Conservation (phyloP, 2,113 vertebrate genomes). For the Antennarius striatus region DNA sequence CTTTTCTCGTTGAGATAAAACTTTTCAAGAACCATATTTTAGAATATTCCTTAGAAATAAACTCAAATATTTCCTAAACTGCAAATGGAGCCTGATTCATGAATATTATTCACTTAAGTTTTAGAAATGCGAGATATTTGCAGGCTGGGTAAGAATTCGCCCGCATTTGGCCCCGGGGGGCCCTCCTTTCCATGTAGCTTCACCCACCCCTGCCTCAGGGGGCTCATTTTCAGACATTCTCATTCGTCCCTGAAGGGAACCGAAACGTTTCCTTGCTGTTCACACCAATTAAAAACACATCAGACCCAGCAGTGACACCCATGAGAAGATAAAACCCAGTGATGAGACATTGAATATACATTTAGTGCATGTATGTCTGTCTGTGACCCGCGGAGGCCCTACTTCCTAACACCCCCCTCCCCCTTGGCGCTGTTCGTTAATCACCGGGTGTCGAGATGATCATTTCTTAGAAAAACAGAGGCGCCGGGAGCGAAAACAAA, state of each 20-base stretch:
- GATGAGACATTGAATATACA: slow-evolving; percentile 3
- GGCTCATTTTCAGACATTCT: slow-evolving; percentile 20
- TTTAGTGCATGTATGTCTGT: slow-evolving; percentile 1
- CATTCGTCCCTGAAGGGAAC: neutral
- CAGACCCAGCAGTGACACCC: neutral
- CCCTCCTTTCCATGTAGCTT: neutral
- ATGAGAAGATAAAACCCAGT: slow-evolving; percentile 9
- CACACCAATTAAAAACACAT: slow-evolving; percentile 1
- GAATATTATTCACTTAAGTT: neutral
- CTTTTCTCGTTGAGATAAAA: too few species aligned
- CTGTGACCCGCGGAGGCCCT: slow-evolving; percentile 28
- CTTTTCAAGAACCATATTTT: too few species aligned
- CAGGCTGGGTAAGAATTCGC: neutral
- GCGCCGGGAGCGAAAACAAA: slow-evolving; percentile 60
- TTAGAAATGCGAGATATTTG: neutral
- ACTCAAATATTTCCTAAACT: too few species aligned
- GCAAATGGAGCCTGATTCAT: neutral
- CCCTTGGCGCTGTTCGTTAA: slow-evolving; percentile 57
- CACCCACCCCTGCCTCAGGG: slow-evolving; percentile 1
- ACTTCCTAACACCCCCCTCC: slow-evolving; percentile 21
- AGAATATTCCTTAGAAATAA: too few species aligned
- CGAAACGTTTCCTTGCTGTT: slow-evolving; percentile 3
- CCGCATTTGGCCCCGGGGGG: slow-evolving; percentile 9
- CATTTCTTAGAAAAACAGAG: slow-evolving; percentile 69
- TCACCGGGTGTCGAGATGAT: slow-evolving; percentile 51